Conservation (phyloP, 37 sponge, comb jelly and placozoan species). For the Hormiphora californensis region DNA sequence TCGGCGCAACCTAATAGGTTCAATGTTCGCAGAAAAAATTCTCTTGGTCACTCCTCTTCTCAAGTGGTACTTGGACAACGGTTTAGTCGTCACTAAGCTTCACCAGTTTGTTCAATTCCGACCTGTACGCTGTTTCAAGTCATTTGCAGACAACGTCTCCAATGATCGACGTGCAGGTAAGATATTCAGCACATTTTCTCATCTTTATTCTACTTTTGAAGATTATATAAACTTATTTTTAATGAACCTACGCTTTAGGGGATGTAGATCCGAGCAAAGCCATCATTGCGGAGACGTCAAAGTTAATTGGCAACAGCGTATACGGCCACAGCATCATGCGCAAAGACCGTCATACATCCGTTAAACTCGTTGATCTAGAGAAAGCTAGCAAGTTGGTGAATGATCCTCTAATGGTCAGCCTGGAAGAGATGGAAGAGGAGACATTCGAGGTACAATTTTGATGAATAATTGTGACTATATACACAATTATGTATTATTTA, state of each 20-base stretch:
- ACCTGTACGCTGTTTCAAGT: background rate
- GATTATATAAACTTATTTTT: too few relatives aligned
- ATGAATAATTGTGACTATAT: background rate
- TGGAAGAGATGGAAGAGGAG: too few relatives aligned
- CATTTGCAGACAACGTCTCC: background rate
- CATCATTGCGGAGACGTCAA: background rate
- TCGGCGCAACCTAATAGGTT: background rate
- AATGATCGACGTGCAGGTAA: background rate
- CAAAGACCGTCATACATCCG: background rate
- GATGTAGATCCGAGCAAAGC: background rate
- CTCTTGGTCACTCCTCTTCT: background rate
- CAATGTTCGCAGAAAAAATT: background rate
- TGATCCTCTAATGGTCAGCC: too few relatives aligned
- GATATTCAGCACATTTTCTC: too few relatives aligned
- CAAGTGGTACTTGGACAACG: background rate
- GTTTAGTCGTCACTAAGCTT: background rate
- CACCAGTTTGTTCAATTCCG: background rate
- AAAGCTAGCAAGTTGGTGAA: too few relatives aligned
- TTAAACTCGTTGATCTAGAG: background rate
- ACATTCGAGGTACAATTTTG: background rate
- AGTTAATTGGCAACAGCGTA: background rate
- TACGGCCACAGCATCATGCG: background rate
- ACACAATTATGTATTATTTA: too few relatives aligned
- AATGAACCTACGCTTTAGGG: too few relatives aligned
- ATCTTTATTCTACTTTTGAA: too few relatives aligned